Base-by-base conservation (phyloP, 2,113 vertebrate genomes). In the Delphinus delphis region DNA sequence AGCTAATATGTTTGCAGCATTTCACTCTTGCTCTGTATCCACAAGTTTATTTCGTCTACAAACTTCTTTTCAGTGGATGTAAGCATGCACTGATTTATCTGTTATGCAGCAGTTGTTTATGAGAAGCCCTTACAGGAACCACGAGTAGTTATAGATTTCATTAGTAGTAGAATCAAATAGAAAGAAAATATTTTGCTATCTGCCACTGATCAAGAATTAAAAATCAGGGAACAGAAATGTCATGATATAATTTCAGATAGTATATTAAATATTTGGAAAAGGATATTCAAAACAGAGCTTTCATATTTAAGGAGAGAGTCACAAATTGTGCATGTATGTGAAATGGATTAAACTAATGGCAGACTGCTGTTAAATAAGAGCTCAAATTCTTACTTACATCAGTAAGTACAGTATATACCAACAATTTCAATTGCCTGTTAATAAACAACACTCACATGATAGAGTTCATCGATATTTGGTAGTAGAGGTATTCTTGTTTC, bases 121-220 rank as follows among this genome's bases (percentile, higher is more conserved):
- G 17, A 93, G 88, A 97, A 92, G 33, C 17, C 53, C 0, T 68
- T 97, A 93, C 28, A 0, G 0, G 1, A 65, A 18, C 2, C 89
- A 33, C 84, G 12, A 8, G 8, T 96, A 82, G 55, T 87, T 96
- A 96, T 28, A 17, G 33, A 90, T 23, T 50, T 96, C 92, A 96
- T 76, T 47, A 28, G 36, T 70, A 74, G 68, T n/a, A 33, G 74
- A 20, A 0, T 71, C 76, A 85, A 44, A 88, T 8, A 92, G 11
- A 58, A 76, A 41, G 74, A 91, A 50, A 55, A 55, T 79, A 47
- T 60, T 85, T 68, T 73, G 18, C 14, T 86, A 47, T 67, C 17
- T 85, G 44, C 23, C 33, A 81, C 20, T 41, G 71, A 95, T 25
- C 26, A 93, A 71, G 47, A 90, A 23, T 73, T 14, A 28, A 71